A percentile compares a stretch with the other conserved stretches of the same genome.
These are phyloP conservation scores for Parelbella ahira DNA, from an alignment of 2,888 invertebrate species.

Conservation along the genomic window DNA sequence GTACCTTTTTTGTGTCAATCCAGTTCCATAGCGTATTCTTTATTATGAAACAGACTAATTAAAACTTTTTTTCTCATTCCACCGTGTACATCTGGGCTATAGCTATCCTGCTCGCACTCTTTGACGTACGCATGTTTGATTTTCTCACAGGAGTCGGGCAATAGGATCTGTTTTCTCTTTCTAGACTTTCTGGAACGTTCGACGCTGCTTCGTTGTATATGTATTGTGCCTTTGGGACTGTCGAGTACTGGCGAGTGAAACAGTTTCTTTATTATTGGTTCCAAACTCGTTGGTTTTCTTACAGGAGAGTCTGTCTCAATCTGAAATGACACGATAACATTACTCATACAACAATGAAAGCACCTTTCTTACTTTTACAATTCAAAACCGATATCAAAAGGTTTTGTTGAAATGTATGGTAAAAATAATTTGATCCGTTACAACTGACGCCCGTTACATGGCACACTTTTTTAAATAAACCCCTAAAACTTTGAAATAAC, in stretches of 20 bases:
- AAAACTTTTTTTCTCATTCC: slow-evolving; percentile 58
- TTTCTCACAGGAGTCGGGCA: slow-evolving; percentile 49
- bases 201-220: slow-evolving; percentile 5
- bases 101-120: slow-evolving; percentile 52
- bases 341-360: no score
- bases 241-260: slow-evolving; percentile 56
- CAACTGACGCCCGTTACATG: no score
- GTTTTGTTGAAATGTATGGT: no score
- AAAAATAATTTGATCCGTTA: no score
- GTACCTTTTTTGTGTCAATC: no score
- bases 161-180: slow-evolving; percentile 53
- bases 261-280: slow-evolving; percentile 59
- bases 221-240: slow-evolving; percentile 33
- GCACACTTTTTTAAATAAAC: no score
- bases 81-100: slow-evolving; percentile 43
- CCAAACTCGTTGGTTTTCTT: slow-evolving; percentile 46
- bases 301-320: slow-evolving; percentile 64
- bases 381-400: no score
- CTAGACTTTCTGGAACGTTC: slow-evolving; percentile 39
- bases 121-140: slow-evolving; percentile 55
- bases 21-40: slow-evolving; percentile 65
- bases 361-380: no score
- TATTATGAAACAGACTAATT: slow-evolving; percentile 61
- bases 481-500: no score
- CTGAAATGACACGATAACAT: no score